A percentile compares a stretch with the other conserved stretches of the same genome.
Conservation (phyloP, 2,113 vertebrate genomes). For the Andinoacara biseriatus region DNA sequence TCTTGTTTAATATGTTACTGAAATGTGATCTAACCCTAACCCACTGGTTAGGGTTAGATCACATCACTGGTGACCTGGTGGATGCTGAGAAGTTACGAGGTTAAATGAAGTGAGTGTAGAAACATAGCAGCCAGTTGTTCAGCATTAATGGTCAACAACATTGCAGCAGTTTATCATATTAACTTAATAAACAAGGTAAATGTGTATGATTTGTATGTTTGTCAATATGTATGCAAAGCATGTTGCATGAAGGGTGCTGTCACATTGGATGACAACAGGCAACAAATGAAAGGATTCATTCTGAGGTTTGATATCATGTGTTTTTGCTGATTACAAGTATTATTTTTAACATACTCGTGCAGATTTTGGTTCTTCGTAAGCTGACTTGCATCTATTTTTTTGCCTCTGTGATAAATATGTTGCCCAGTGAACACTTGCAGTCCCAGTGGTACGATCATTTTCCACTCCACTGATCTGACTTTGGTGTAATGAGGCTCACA, state of each 20-base stretch:
- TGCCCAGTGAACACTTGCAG: slow-evolving; percentile 16
- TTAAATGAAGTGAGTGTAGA: no score
- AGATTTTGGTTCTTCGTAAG: not conserved
- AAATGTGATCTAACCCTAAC: no score
- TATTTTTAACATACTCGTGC: not conserved
- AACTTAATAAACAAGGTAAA: not conserved
- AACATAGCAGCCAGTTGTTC: not conserved
- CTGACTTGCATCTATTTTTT: slow-evolving; percentile 1
- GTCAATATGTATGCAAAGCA: not conserved
- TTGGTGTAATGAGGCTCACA: slow-evolving; percentile 63
- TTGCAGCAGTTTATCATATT: not conserved
- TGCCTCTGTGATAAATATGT: slow-evolving; percentile 29
- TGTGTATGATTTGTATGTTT: not conserved
- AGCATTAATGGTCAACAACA: not conserved
- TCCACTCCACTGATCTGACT: slow-evolving; percentile 53
- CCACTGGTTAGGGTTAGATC: no score
- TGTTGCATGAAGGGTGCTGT: not conserved
- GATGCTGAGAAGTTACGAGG: no score
- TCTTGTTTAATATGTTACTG: no score
- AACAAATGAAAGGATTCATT: not conserved
- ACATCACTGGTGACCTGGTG: no score
- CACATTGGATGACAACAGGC: not conserved
- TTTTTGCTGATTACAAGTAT: not conserved
- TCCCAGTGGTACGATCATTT: slow-evolving; percentile 62
- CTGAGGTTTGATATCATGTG: not conserved